Base-by-base conservation (phyloP, 2,797 vertebrate genomes). In the Linurgus olivaceus region DNA sequence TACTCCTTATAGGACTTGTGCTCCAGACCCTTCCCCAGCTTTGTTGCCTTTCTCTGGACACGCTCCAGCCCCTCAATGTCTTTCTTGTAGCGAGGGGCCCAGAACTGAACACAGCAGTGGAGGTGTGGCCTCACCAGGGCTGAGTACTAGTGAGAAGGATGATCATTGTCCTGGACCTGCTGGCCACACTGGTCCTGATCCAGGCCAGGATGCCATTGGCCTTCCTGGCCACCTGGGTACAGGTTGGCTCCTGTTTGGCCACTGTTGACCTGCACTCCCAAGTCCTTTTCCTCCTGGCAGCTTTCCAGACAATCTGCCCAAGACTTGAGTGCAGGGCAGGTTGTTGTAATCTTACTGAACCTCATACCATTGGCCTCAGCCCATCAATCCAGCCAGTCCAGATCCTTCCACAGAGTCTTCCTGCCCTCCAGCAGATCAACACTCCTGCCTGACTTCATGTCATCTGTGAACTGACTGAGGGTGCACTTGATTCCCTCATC, bases 21-120 rank as follows among this genome's bases (percentile, higher is more conserved):
- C 37, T 67, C 11, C 5, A 62, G 65, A 29, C 7, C 20, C 9
- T 44, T 72, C 11, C n/a, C 5, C 24, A 72, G 31, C 15, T 37
- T 7, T 0, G 0, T 1, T 67, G 31, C 16, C 18, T 9, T 48
- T 48, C 35, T 63, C 14, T 77, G 44, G 38, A 31, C 13, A 0
- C 0, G 0, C 9, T 67, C 16, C 44, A 72, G 35, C 6, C 1
- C 3, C 13, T 58, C 28, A 25, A 0, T 23, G 24, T 58, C 11
- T 1, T 55, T 47, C 11, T 33, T 57, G 21, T 3, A 2, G 5
- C 18, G 28, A 70, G 28, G 7, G 17, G 6, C 15, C 29, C 52
- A 42, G 33, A 68, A 62, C 24, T 28, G 44, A 45, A 18, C 17
- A 31, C 16, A 38, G n/a, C 1, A 58, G 1, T 48, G 0, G 0